Evolutionary conservation across 2,113 vertebrate species (phyloP).

Genomic region (Aphyosemion australe): DNA sequence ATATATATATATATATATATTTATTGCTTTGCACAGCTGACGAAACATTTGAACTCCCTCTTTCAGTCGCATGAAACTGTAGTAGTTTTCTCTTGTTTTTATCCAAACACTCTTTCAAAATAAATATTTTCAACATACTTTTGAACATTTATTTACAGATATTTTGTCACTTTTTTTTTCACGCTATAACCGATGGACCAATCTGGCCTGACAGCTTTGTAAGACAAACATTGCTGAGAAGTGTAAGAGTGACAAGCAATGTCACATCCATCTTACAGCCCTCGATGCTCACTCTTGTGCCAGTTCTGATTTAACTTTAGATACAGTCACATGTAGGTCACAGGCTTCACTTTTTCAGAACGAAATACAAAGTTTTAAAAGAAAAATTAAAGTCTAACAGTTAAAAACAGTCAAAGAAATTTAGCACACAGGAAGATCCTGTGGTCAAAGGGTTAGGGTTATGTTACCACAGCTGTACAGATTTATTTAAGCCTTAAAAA

Average conservation of each 20-base stretch:
- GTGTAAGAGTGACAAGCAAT: slow-evolving; percentile 27
- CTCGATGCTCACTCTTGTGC: slow-evolving; percentile 34
- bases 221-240: slow-evolving; percentile 20
- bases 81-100: not conserved
- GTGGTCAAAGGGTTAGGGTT: no score
- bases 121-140: slow-evolving; percentile 19
- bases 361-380: not conserved
- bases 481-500: no score
- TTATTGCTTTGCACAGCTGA: slow-evolving; percentile 3
- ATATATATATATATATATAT: no score
- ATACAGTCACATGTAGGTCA: slow-evolving; percentile 36
- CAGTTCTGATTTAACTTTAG: slow-evolving; percentile 35
- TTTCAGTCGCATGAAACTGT: no score
- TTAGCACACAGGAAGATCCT: no score
- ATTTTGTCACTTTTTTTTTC: slow-evolving; percentile 12
- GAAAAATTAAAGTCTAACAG: not conserved
- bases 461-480: no score
- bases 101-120: no score
- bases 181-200: slow-evolving; percentile 8
- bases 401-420: no score
- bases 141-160: not conserved
- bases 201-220: slow-evolving; percentile 53
- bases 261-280: slow-evolving; percentile 41
- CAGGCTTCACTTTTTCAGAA: slow-evolving; percentile 6
- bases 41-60: slow-evolving; percentile 34